Evolutionary conservation across 2,113 vertebrate species (phyloP).

Genomic region (Dicaeum eximium): DNA sequence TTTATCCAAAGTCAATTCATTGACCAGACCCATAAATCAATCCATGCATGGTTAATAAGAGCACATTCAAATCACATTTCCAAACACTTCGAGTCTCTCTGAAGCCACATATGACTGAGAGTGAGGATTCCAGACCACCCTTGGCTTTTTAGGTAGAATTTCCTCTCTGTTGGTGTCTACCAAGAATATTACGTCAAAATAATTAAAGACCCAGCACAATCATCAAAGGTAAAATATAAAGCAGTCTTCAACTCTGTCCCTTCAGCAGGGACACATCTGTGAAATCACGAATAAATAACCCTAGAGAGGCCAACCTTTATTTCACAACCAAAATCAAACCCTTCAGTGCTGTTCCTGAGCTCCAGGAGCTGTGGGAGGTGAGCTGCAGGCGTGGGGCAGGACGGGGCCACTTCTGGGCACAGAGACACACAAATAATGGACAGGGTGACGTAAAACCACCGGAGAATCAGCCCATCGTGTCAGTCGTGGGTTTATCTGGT

Average conservation of each 20-base stretch:
- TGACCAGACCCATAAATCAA: slow-evolving; percentile 8
- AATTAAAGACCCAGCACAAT: slow-evolving; percentile 16
- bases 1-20: slow-evolving; percentile 17
- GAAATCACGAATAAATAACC: background rate
- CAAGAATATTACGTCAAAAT: background rate
- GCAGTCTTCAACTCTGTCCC: slow-evolving; percentile 10
- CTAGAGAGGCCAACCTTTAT: slow-evolving; percentile 13
- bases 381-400: background rate
- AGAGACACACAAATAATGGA: background rate
- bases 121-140: background rate
- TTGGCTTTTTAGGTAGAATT: background rate
- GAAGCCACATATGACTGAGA: background rate
- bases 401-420: background rate
- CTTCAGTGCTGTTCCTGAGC: background rate
- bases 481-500: background rate
- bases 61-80: slow-evolving; percentile 25
- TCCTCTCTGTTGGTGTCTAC: background rate
- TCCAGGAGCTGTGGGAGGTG: background rate
- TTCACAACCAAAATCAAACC: background rate
- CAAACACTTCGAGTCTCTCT: background rate
- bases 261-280: background rate
- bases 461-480: background rate
- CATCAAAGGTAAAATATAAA: slow-evolving; percentile 1
- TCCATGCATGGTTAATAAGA: slow-evolving; percentile 31
- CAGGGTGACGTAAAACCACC: background rate